Evolutionary conservation across 1,140 invertebrate species (phyloP), one percentile per base, ranked within the genome.

Genomic region (Aphidius gifuensis): DNA sequence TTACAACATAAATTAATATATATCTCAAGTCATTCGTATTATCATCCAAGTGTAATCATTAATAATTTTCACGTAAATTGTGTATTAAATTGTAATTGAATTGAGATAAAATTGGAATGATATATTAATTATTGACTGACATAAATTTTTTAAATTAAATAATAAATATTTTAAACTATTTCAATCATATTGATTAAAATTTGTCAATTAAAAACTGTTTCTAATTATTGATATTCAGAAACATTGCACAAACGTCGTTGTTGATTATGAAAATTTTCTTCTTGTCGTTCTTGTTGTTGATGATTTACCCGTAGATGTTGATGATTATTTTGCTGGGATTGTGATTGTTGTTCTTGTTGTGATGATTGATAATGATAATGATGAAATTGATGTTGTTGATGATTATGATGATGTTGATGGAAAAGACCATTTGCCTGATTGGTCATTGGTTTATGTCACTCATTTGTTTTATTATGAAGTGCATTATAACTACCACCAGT

Each of bases 241-340:
- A 80, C 67, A 76, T 81, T 81, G 73, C 78, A 81, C 71, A 80
- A 72, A 61, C 74, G 78, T 71, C 77, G 78, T 58, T 76, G 74
- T 32, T 71, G 69, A 32, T 32, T 32, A 32, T 32, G 23, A 32
- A 32, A 32, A 32, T 32, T 32, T 32, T 32, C 23, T 32, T 32
- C 23, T 32, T 32, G 23, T 32, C 4, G 23, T 32, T 32, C 23
- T 23, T 65, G 64, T 5, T 68, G 65, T 56, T 66, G 68, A 9
- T 65, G 62, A 54, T 47, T 32, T 21, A 32, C 4, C 4, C 4
- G 23, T 32, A 3, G 23, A 3, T 64, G 62, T 38, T 64, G 64
- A 16, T 64, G 63, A 40, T 16, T 16, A 16, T 16, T 16, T 1
- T 65, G 67, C 8, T 66, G 63, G 9, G 46, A 65, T 21, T 65